Evolutionary conservation across 2,113 vertebrate genomes (phyloP), one percentile per base, ranked within the genome.

Genomic region (Muntiacus muntjak): DNA sequence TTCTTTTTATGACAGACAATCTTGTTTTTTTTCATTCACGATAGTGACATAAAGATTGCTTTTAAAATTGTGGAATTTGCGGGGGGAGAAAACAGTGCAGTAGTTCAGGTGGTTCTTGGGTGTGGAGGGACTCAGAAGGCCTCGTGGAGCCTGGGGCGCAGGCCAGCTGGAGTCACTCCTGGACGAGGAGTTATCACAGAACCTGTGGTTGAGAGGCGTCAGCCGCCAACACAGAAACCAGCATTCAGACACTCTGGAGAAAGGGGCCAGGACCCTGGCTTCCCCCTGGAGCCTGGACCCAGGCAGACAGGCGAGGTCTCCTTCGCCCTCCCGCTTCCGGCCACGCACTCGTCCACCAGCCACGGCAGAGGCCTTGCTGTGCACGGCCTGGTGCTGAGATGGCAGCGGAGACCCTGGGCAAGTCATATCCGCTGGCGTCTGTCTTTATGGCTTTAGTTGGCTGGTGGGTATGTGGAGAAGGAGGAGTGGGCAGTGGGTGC

Each of bases 291-390:
- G 52, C 64, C 23, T 4, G 0, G 30, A 11, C 45, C 64, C 19
- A 2, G 40, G 17, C 52, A 52, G 26, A 60, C 16, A 6, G 67
- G 67, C 19, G n/a, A n/a, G 47, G 17, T 79, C 54, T 82, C n/a
- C 71, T 79, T 60, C 17, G 13, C 47, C 74, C 28, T 74, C 19
- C 71, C 1, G 43, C 64, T 40, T 60, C 21, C 11, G 10, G 86
- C 45, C 50, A 1, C 0, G 2, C 12, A 2, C 28, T 45, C 0
- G 0, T 4, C 33, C 52, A 17, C 25, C 30, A 60, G 52, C 28
- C 5, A 3, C 0, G 23, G 50, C 6, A 9, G 47, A 78, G n/a
- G 40, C 45, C 50, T 25, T 47, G 50, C 21, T 36, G 28, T 9
- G 14, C 13, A 1, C 3, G 8, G 85, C 28, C 64, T 0, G 7